Evolutionary conservation across 2,113 vertebrate species (phyloP).

Genomic region (Tyrannus savana): DNA sequence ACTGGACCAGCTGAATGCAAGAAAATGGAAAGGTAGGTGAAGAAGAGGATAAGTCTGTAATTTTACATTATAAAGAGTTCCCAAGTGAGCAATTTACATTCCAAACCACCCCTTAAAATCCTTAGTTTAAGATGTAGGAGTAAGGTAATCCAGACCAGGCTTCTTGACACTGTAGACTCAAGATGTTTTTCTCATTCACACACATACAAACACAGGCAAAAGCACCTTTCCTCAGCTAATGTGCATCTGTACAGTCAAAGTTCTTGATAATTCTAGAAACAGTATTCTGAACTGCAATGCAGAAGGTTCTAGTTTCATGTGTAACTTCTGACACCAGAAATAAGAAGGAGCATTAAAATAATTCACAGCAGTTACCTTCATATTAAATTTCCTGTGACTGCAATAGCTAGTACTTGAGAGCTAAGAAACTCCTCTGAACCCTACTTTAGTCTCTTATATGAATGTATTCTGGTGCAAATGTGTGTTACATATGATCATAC

Average conservation of each 20-base stretch:
- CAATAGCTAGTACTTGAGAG: not conserved
- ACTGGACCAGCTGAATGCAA: not conserved
- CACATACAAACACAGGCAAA: not conserved
- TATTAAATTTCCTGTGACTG: not conserved
- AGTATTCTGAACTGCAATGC: not conserved
- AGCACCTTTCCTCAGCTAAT: not conserved
- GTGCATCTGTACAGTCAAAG: not conserved
- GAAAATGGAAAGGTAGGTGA: not conserved
- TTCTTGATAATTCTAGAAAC: not conserved
- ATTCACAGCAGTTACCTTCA: not conserved
- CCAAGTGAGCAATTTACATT: not conserved
- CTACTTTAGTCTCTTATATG: not conserved
- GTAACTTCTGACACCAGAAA: not conserved
- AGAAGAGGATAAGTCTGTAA: not conserved
- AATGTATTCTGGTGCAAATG: not conserved
- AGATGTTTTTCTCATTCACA: not conserved
- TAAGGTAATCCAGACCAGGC: not conserved
- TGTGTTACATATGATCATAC: not conserved
- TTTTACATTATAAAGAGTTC: not conserved
- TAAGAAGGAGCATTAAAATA: not conserved
- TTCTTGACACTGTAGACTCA: not conserved
- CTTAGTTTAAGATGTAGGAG: not conserved
- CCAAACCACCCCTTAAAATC: not conserved
- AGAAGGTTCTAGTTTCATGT: not conserved
- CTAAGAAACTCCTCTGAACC: not conserved